These are phyloP conservation scores for Austrofundulus limnaeus DNA, from an alignment of 2,113 vertebrate genomes.

Conservation along the genomic window DNA sequence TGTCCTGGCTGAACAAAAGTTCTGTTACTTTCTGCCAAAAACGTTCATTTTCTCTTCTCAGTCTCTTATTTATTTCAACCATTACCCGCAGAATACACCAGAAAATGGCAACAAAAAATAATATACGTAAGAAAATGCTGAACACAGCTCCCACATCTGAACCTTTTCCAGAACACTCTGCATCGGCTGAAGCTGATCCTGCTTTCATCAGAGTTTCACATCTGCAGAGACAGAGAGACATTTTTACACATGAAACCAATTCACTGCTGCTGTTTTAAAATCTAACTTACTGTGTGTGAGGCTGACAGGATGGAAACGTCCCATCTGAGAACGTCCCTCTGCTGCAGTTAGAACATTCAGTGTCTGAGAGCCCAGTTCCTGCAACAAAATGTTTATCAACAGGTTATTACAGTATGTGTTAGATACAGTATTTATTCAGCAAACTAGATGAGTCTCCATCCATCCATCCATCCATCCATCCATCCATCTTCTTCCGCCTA, in stretches of 20 bases:
- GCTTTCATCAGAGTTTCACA: conserved; percentile 23
- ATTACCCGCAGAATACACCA: too few relatives aligned
- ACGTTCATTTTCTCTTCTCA: too few relatives aligned
- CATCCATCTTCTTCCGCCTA: too few relatives aligned
- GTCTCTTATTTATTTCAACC: too few relatives aligned
- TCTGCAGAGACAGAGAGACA: conserved; percentile 15
- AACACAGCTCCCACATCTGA: too few relatives aligned
- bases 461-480: too few relatives aligned
- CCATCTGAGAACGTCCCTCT: conserved; percentile 40
- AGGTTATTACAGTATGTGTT: neutral
- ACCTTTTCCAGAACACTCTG: conserved; percentile 4
- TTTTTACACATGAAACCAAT: neutral
- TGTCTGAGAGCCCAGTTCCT: conserved; percentile 29
- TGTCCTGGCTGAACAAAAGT: too few relatives aligned
- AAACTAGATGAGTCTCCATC: too few relatives aligned
- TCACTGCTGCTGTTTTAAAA: neutral
- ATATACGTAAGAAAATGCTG: too few relatives aligned
- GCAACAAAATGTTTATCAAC: neutral
- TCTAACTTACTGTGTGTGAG: conserved; percentile 37
- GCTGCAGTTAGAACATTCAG: conserved; percentile 30
- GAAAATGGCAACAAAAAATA: too few relatives aligned
- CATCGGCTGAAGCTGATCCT: conserved; percentile 24
- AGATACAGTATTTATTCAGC: too few relatives aligned
- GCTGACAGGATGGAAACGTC: conserved; percentile 28
- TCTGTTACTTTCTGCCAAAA: too few relatives aligned